Conservation (phyloP, 1,140 invertebrate genomes). For the Drosophila orena region DNA sequence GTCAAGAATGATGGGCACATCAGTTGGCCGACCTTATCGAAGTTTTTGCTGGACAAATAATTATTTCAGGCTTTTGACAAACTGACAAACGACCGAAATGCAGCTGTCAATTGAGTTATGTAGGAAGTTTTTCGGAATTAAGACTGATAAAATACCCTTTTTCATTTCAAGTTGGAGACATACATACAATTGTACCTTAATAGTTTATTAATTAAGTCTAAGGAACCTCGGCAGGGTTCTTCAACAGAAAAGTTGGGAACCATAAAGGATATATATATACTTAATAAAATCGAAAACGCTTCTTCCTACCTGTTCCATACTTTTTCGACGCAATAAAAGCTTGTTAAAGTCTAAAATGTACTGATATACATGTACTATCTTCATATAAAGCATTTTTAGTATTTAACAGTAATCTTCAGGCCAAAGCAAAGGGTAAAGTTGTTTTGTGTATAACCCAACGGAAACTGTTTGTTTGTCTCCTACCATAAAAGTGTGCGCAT, state of each 20-base stretch:
- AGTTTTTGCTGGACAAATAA: slow-evolving; percentile 12
- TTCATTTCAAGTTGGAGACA: no score
- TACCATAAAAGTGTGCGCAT: slow-evolving; percentile 23
- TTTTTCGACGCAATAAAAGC: no score
- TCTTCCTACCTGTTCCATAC: no score
- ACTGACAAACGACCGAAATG: slow-evolving; percentile 18
- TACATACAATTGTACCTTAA: no score
- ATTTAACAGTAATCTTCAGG: no score
- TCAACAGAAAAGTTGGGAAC: no score
- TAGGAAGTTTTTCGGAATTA: not conserved
- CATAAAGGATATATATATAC: no score
- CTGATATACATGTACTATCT: no score
- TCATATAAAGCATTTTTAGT: not conserved
- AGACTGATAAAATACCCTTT: not conserved
- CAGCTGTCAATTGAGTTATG: slow-evolving; percentile 7
- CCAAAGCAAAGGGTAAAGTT: not conserved
- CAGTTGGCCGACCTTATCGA: slow-evolving; percentile 12
- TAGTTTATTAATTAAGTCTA: no score
- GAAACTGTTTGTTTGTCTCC: slow-evolving; percentile 7
- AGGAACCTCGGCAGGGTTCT: no score
- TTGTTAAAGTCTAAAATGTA: no score
- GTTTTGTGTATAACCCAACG: not conserved
- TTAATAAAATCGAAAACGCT: no score
- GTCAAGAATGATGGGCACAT: slow-evolving; percentile 56
- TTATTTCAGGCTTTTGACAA: slow-evolving; percentile 6